Percentiles rank a stretch among this genome's conserved stretches.
Conservation (phyloP, 1,140 invertebrate genomes). For the Dendroctonus ponderosae region DNA sequence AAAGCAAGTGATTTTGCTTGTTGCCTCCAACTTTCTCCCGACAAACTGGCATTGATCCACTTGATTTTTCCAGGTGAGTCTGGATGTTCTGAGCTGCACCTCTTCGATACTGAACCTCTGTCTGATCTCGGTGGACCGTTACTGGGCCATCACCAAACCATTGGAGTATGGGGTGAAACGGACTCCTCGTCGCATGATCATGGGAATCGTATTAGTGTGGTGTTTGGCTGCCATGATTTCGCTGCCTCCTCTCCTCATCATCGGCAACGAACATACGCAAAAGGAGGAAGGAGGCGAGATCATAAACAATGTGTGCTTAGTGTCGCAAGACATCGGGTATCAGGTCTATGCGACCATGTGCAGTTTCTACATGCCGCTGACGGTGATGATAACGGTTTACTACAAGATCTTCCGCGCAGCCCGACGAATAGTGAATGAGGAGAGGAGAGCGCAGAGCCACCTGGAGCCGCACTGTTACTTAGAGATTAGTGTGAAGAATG, state of each 20-base stretch:
- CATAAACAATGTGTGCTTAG: constrained; percentile 65
- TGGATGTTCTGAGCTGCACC: constrained; percentile 79
- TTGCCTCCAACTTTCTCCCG: no score
- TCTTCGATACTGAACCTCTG: constrained; percentile 91
- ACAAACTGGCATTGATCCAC: background rate
- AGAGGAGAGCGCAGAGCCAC: constrained; percentile 80
- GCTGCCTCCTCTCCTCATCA: constrained; percentile 80
- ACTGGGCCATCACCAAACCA: constrained; percentile 88
- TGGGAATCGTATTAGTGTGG: constrained; percentile 88
- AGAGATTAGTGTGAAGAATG: constrained; percentile 69
- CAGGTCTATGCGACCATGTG: constrained; percentile 88
- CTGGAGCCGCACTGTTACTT: constrained; percentile 73
- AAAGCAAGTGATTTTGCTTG: no score
- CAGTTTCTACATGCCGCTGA: constrained; percentile 85
- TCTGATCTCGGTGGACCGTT: constrained; percentile 86
- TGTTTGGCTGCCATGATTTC: constrained; percentile 84
- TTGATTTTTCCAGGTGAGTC: constrained; percentile 52
- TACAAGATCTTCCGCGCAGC: constrained; percentile 88
- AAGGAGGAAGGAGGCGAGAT: constrained; percentile 51
- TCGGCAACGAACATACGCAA: constrained; percentile 78
- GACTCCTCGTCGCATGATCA: constrained; percentile 78
- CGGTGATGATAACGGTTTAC: constrained; percentile 89
- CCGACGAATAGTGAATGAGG: constrained; percentile 78
- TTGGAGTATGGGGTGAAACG: constrained; percentile 86
- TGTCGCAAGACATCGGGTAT: constrained; percentile 84